Percentiles rank a stretch among this genome's conserved stretches.
Evolutionary conservation across 2,888 invertebrate species (phyloP).

Genomic region (Sturmia bella): DNA sequence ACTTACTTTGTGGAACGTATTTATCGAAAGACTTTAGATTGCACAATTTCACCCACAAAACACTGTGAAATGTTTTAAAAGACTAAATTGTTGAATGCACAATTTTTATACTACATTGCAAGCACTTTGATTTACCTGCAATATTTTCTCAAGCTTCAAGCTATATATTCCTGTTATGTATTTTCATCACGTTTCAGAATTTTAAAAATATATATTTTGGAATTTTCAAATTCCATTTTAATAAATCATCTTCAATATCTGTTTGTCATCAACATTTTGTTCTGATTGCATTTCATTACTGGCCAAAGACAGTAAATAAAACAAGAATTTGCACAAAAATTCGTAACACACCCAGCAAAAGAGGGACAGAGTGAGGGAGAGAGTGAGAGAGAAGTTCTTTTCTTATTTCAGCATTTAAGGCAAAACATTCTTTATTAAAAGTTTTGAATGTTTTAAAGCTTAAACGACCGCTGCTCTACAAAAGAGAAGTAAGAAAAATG

Average conservation of each 20-base stretch:
- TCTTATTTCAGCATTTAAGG: conserved; percentile 11
- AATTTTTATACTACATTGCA: too few relatives aligned
- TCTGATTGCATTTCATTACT: conserved; percentile 53
- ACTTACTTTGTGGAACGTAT: too few relatives aligned
- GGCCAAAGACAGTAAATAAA: neutral
- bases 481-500: conserved; percentile 28
- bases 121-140: too few relatives aligned
- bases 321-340: conserved; percentile 51
- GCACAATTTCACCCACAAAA: too few relatives aligned
- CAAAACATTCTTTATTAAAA: conserved; percentile 13
- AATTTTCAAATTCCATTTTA: conserved; percentile 44
- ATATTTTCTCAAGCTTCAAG: too few relatives aligned
- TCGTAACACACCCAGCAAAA: too few relatives aligned
- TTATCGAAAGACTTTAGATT: too few relatives aligned
- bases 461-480: neutral
- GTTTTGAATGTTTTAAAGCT: conserved; percentile 3
- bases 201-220: conserved; percentile 41
- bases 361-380: too few relatives aligned
- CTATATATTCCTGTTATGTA: too few relatives aligned
- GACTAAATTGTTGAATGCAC: too few relatives aligned
- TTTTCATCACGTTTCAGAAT: conserved; percentile 48
- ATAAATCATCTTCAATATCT: conserved; percentile 30
- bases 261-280: conserved; percentile 27
- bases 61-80: too few relatives aligned
- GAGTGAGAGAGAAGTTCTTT: conserved; percentile 2